Evolutionary conservation across 2,888 invertebrate genomes (phyloP).

Genomic region (Hyposoter dolosus): DNA sequence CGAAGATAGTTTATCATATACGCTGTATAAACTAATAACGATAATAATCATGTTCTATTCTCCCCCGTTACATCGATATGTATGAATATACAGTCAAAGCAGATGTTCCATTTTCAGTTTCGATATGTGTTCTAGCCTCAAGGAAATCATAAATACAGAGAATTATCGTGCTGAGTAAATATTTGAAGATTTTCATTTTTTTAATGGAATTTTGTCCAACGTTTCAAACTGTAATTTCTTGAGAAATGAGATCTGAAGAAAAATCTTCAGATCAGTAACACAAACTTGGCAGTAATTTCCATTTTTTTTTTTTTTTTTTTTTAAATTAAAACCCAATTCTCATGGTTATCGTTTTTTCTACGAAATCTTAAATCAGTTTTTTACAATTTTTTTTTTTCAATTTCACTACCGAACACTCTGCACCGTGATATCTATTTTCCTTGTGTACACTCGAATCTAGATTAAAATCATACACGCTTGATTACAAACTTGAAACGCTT

Average conservation of each 20-base stretch:
- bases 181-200: neutral
- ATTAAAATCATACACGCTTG: conserved; percentile 45
- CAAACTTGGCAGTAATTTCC: neutral
- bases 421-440: conserved; percentile 19
- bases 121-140: conserved; percentile 20
- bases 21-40: conserved; percentile 22
- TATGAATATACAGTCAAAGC: conserved; percentile 5
- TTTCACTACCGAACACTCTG: conserved; percentile 9
- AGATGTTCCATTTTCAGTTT: conserved; percentile 55
- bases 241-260: neutral
- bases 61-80: no score
- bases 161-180: conserved; percentile 4
- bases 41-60: conserved; percentile 15
- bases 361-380: neutral
- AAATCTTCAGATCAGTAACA: neutral
- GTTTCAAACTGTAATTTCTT: neutral
- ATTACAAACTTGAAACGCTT: conserved; percentile 39
- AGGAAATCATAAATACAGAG: conserved; percentile 38
- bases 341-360: neutral
- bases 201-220: neutral
- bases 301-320: neutral
- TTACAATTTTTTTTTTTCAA: conserved; percentile 4
- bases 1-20: conserved; percentile 45
- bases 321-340: neutral
- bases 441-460: conserved; percentile 47